Percentiles rank a stretch among this genome's conserved stretches.
phyloP scores from a whole-genome alignment of 1,140 invertebrate genomes.

The Amphibalanus amphitrite region DNA sequence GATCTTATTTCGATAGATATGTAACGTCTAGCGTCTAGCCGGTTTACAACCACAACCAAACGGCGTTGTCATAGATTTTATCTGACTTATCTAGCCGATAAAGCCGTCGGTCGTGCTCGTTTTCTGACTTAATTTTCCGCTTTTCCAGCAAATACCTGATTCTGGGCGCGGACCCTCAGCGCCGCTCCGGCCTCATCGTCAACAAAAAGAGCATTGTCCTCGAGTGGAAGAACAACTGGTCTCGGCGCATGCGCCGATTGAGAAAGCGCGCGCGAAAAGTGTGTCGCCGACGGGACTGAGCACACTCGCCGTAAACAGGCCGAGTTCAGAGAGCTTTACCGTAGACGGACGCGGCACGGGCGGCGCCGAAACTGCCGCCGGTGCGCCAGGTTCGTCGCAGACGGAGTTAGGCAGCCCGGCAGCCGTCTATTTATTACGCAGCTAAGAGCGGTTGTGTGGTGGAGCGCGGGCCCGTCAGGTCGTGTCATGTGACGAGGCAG shows the following conservation, averaged over 20 bases:
- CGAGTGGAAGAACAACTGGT: constrained; percentile 75
- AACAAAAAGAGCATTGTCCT: constrained; percentile 72
- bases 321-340: neutral
- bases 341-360: neutral
- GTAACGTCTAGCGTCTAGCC: too few relatives aligned
- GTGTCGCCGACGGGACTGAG: constrained; percentile 16
- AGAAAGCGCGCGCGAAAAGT: constrained; percentile 18
- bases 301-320: neutral
- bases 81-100: too few relatives aligned
- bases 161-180: constrained; percentile 38
- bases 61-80: too few relatives aligned
- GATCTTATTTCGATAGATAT: too few relatives aligned
- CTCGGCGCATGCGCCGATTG: constrained; percentile 71
- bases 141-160: constrained; percentile 64
- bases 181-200: constrained; percentile 51
- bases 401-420: neutral
- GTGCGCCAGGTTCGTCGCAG: neutral
- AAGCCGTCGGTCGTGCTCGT: too few relatives aligned
- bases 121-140: neutral
- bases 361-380: too few relatives aligned
- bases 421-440: neutral
- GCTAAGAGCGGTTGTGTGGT: neutral
- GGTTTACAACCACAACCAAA: too few relatives aligned
- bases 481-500: neutral
- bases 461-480: too few relatives aligned